Percentiles rank a stretch among this genome's conserved stretches.
phyloP scores from a whole-genome alignment of 2,113 vertebrate genomes.

The Tupaia chinensis region DNA sequence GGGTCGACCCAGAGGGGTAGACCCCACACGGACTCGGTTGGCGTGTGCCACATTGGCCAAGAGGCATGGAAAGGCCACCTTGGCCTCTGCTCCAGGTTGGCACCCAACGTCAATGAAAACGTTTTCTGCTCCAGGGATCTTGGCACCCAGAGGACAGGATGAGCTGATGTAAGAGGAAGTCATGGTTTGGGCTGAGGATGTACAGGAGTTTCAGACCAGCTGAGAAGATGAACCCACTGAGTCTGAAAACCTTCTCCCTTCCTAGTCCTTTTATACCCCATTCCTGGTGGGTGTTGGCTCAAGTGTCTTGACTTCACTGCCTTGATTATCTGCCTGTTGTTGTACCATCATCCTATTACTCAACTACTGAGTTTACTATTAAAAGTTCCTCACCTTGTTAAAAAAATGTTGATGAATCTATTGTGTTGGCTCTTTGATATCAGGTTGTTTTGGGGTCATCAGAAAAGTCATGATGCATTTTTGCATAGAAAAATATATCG shows the following conservation, averaged over 20 bases:
- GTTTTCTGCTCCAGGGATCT: neutral
- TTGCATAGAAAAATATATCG: too few species aligned
- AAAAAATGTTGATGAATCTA: constrained; percentile 13
- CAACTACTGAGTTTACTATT: constrained; percentile 24
- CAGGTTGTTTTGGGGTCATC: neutral
- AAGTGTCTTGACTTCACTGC: neutral
- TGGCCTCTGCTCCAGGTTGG: neutral
- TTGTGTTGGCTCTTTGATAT: constrained; percentile 28
- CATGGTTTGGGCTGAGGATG: neutral
- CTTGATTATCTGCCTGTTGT: neutral
- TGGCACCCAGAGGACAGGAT: neutral
- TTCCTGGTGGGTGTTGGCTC: constrained; percentile 30
- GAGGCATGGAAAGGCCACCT: neutral
- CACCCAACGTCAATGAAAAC: neutral
- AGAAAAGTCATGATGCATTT: neutral
- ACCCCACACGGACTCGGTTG: neutral
- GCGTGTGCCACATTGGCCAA: neutral
- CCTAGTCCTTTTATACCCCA: constrained; percentile 49
- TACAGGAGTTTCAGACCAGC: neutral
- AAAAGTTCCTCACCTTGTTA: constrained; percentile 11
- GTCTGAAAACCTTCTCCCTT: constrained; percentile 13
- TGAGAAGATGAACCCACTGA: neutral
- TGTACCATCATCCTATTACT: constrained; percentile 47
- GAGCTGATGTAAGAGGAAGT: constrained; percentile 27
- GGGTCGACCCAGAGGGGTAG: neutral